These are phyloP conservation scores for Actinemys pallida DNA, from an alignment of 2,113 vertebrate genomes.

Conservation along the genomic window DNA sequence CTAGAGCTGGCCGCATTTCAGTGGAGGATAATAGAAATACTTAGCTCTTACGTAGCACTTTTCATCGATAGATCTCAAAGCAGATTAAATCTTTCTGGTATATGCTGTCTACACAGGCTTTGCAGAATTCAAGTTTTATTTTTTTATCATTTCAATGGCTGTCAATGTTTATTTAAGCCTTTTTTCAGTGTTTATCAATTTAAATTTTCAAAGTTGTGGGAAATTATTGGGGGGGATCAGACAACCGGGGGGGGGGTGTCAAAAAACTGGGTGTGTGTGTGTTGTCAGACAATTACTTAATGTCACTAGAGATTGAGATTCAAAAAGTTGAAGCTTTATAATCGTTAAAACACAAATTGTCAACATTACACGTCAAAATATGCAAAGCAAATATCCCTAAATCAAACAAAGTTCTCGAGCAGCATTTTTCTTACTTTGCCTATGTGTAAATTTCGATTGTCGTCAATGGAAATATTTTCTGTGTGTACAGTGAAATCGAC, in stretches of 20 bases:
- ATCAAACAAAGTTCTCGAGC: not conserved
- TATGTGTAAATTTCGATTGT: not conserved
- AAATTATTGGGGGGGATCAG: not conserved
- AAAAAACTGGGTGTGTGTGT: too few species aligned
- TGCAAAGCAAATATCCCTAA: not conserved
- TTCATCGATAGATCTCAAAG: not conserved
- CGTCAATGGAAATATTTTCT: not conserved
- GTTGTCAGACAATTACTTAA: not conserved
- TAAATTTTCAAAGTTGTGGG: not conserved
- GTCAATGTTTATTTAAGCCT: not conserved
- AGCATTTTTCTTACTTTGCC: not conserved
- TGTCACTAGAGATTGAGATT: not conserved
- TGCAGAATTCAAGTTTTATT: not conserved
- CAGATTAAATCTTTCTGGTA: not conserved
- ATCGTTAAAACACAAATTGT: not conserved
- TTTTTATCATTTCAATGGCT: not conserved
- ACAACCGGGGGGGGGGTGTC: too few species aligned
- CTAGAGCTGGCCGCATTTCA: not conserved
- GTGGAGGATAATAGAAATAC: not conserved
- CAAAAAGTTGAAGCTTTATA: not conserved
- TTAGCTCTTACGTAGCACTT: not conserved
- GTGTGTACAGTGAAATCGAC: not conserved
- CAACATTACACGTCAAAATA: not conserved
- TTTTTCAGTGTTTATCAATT: not conserved
- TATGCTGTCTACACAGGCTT: not conserved